Percentiles rank a stretch among this genome's conserved stretches.
Conservation (phyloP, 2,888 invertebrate genomes). For the Ypsolopha sequella region DNA sequence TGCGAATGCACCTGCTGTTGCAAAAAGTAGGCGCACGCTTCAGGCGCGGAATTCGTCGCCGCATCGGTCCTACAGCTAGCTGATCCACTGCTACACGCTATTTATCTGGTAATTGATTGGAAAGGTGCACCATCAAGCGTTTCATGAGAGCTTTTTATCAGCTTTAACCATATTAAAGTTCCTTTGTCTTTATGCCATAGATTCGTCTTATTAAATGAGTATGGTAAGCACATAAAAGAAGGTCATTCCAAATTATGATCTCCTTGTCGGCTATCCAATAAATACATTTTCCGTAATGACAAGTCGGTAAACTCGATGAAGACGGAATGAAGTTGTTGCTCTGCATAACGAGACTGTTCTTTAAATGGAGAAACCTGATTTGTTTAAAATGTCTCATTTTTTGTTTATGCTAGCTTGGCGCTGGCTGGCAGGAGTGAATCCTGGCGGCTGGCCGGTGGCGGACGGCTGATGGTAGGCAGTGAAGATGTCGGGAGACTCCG, state of each 20-base stretch:
- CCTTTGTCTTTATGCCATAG: conserved; percentile 18
- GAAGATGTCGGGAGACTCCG: conserved; percentile 43
- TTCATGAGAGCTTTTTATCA: conserved; percentile 22
- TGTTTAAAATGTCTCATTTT: conserved; percentile 9
- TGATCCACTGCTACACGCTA: conserved; percentile 52
- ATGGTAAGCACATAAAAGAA: neutral
- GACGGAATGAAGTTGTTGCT: neutral
- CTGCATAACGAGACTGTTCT: conserved; percentile 2
- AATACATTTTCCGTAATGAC: too few species aligned
- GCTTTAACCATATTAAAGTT: conserved; percentile 26
- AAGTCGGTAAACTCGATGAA: neutral
- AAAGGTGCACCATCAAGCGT: conserved; percentile 39
- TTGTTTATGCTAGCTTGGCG: conserved; percentile 13
- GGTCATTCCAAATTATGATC: too few species aligned
- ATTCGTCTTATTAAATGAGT: neutral
- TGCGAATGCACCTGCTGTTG: conserved; percentile 61
- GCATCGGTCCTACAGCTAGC: conserved; percentile 34
- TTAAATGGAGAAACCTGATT: conserved; percentile 1
- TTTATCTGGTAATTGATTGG: conserved; percentile 66
- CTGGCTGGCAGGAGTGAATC: conserved; percentile 2
- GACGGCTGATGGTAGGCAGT: conserved; percentile 17
- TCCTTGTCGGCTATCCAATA: too few species aligned
- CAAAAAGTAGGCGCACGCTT: conserved; percentile 67
- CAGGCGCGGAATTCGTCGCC: conserved; percentile 66
- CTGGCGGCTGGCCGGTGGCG: conserved; percentile 3